Evolutionary conservation across 2,888 invertebrate species (phyloP), one percentile per base, ranked within the genome.

Genomic region (Nasonia oneida): DNA sequence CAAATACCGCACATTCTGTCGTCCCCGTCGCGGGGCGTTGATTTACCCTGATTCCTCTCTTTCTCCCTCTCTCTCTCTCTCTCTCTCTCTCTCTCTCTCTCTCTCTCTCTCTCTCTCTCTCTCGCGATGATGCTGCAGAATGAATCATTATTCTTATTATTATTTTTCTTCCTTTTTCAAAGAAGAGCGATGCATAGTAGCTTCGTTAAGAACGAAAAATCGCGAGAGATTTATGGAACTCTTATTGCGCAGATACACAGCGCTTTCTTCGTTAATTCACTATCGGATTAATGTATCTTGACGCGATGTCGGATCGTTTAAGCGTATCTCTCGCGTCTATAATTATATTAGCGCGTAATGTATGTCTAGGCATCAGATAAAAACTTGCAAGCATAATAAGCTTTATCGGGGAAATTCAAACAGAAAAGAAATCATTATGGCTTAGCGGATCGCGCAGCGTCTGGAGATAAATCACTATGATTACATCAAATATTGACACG

Each of bases 1-100:
- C 93, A 93, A 93, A 93, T 92, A 92, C 92, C 92, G 90, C 92
- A 90, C 92, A 90, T 92, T 92, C 89, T 91, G 90, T 89, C 78
- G 78, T n/a, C 47, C 70, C 75, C 53, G 18, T 33, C 61, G 47
- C 37, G 61, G 50, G 42, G 50, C 82, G 67, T 75, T 86, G 79
- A 79, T 83, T 86, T 79, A 15, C 12, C 47, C 23, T 67, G 29
- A 76, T 76, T 57, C 29, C 47, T 42, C 29, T 29, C 29, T 29
- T 29, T 29, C 29, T 29, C 29, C 1, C 29, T 29, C 29, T 29
- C 29, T 29, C 29, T 29, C 29, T 29, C 29, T 29, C 29, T 29
- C 47, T 42, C 29, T 29, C 1, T n/a, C n/a, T n/a, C n/a, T 29
- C 29, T 29, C 29, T 29, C 29, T 29, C 29, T 29, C 29, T 29